A percentile compares a stretch with the other conserved stretches of the same genome.
phyloP scores from a whole-genome alignment of 2,113 vertebrate species.

The Gambusia affinis region DNA sequence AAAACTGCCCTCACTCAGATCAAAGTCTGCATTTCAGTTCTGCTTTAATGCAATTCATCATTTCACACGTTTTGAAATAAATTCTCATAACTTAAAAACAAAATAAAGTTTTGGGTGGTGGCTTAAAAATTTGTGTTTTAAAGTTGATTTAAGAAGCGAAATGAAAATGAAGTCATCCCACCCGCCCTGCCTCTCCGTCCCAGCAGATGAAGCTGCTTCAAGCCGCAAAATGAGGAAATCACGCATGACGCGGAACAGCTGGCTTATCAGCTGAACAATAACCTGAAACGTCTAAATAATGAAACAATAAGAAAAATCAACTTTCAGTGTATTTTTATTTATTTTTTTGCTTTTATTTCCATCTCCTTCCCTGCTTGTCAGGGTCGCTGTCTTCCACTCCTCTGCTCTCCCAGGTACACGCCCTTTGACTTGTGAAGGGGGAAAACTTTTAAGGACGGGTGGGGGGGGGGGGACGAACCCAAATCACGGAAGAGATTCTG shows the following conservation, averaged over 20 bases:
- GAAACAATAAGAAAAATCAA: background rate
- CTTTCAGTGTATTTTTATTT: background rate
- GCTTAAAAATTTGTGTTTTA: background rate
- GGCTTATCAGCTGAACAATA: constrained; percentile 36
- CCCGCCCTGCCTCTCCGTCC: constrained; percentile 46
- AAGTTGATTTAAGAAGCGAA: constrained; percentile 11
- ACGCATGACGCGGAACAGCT: constrained; percentile 58
- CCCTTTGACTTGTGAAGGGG: constrained; percentile 82
- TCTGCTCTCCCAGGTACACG: constrained; percentile 75
- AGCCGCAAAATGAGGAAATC: constrained; percentile 53
- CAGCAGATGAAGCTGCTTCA: constrained; percentile 42
- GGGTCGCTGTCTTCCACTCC: constrained; percentile 40
- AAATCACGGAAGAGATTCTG: constrained; percentile 84
- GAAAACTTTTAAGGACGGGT: constrained; percentile 64
- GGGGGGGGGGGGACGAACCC: constrained; percentile 53
- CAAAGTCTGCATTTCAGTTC: too few species aligned
- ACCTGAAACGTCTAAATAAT: background rate
- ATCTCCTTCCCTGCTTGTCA: constrained; percentile 13
- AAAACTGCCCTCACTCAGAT: background rate
- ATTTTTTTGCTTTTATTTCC: constrained; percentile 15
- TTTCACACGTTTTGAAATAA: too few species aligned
- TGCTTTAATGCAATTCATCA: too few species aligned
- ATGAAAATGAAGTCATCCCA: constrained; percentile 50
- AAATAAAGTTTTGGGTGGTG: too few species aligned
- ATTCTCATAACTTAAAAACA: too few species aligned